A percentile compares a stretch with the other conserved stretches of the same genome.
phyloP scores from a whole-genome alignment of 2,113 vertebrate genomes.

The Malaclemys terrapin region DNA sequence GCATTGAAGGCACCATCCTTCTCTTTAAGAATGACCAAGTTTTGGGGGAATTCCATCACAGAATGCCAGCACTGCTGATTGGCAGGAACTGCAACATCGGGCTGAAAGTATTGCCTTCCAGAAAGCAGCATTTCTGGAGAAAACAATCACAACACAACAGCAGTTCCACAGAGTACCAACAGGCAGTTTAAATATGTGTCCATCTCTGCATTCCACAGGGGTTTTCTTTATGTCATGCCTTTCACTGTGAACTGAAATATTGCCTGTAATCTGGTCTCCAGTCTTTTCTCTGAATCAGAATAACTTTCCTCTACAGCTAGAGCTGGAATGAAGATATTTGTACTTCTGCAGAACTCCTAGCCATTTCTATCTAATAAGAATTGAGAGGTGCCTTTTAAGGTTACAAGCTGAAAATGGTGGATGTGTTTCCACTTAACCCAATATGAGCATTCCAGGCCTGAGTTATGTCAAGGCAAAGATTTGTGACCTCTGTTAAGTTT shows the following conservation, averaged over 20 bases:
- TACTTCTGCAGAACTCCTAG: slow-evolving; percentile 45
- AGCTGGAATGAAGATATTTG: slow-evolving; percentile 57
- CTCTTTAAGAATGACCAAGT: background rate
- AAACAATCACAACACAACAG: background rate
- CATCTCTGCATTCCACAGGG: slow-evolving; percentile 23
- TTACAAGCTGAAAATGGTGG: slow-evolving; percentile 5
- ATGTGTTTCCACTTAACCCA: slow-evolving; percentile 28
- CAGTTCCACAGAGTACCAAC: slow-evolving; percentile 39
- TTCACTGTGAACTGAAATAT: slow-evolving; percentile 62
- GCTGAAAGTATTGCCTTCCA: background rate
- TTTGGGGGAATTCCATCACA: background rate
- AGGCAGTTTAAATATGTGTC: slow-evolving; percentile 50
- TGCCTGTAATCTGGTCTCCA: slow-evolving; percentile 64
- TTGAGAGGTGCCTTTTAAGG: slow-evolving; percentile 42
- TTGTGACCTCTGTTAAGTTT: slow-evolving; percentile 28
- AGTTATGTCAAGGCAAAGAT: background rate
- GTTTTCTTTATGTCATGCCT: slow-evolving; percentile 58
- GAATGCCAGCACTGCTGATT: background rate
- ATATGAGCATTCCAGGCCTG: slow-evolving; percentile 17
- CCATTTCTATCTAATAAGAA: slow-evolving; percentile 38
- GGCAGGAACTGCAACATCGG: background rate
- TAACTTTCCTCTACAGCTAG: slow-evolving; percentile 49
- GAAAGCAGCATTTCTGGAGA: slow-evolving; percentile 24
- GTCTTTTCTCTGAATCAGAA: slow-evolving; percentile 9
- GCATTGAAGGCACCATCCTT: background rate